Conservation (phyloP, 2,888 invertebrate genomes). For the Metacarcinus magister region DNA sequence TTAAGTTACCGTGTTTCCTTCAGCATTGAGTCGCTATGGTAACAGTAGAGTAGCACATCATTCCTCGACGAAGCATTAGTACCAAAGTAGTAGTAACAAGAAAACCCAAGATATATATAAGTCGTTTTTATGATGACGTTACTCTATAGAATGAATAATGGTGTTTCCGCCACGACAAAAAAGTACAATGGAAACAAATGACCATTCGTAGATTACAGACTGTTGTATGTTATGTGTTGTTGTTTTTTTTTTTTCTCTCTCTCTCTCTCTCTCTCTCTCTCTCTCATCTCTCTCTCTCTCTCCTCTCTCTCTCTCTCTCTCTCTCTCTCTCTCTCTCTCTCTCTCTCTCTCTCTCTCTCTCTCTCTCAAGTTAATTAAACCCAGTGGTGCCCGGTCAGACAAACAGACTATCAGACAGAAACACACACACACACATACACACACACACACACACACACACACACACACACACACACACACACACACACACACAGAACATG, state of each 20-base stretch:
- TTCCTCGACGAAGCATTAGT: background rate
- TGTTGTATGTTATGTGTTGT: too few relatives aligned
- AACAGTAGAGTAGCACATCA: background rate
- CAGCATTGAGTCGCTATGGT: background rate
- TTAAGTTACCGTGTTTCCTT: background rate
- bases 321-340: background rate
- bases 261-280: background rate
- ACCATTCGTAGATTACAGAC: background rate
- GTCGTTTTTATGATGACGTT: background rate
- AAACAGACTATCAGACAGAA: background rate
- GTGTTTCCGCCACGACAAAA: background rate
- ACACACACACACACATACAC: background rate
- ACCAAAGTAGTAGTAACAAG: background rate
- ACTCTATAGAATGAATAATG: background rate
- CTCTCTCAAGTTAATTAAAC: background rate
- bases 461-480: background rate
- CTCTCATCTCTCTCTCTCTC: conserved; percentile 26
- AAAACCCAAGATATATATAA: background rate
- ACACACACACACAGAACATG: background rate
- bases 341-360: background rate
- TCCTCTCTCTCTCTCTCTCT: background rate
- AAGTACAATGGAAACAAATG: background rate
- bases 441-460: background rate
- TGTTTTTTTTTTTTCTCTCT: too few relatives aligned
- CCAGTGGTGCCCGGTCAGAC: background rate